Conservation (phyloP, 2,888 invertebrate genomes). For the Amitus sp. region DNA sequence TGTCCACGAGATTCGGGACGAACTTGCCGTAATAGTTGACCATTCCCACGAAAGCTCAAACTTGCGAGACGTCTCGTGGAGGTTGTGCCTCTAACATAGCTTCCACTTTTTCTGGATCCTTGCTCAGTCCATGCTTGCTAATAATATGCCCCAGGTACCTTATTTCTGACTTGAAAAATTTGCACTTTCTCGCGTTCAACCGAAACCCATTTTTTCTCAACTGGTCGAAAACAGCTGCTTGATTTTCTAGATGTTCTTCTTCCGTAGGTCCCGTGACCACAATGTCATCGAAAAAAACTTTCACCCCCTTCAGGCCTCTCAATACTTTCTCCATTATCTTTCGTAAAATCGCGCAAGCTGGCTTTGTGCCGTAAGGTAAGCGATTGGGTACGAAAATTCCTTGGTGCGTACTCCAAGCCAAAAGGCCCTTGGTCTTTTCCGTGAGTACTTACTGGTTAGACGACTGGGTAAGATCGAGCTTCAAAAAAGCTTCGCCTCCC, state of each 20-base stretch:
- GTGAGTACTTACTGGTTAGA: constrained; percentile 56
- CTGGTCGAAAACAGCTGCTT: constrained; percentile 44
- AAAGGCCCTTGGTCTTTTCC: constrained; percentile 43
- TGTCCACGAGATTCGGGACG: constrained; percentile 14
- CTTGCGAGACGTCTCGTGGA: constrained; percentile 21
- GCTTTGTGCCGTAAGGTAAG: constrained; percentile 54
- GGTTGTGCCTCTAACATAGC: constrained; percentile 26
- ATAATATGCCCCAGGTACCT: constrained; percentile 51
- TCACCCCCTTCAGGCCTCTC: constrained; percentile 35
- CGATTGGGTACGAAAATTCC: constrained; percentile 44
- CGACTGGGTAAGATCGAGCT: constrained; percentile 50
- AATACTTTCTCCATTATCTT: constrained; percentile 50
- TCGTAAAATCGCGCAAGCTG: constrained; percentile 59
- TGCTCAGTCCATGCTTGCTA: constrained; percentile 32
- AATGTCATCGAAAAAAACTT: constrained; percentile 49
- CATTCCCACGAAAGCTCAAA: constrained; percentile 29
- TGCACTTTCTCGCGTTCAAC: constrained; percentile 49
- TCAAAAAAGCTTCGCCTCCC: constrained; percentile 36
- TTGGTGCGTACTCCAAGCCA: constrained; percentile 49
- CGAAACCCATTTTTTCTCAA: constrained; percentile 45
- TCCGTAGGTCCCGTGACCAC: constrained; percentile 46
- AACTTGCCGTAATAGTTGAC: constrained; percentile 30
- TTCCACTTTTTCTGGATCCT: constrained; percentile 28
- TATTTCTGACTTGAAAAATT: constrained; percentile 50
- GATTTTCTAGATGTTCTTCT: constrained; percentile 43